Base-by-base conservation (phyloP, 2,888 invertebrate genomes). In the Muschampia plurimacula region DNA sequence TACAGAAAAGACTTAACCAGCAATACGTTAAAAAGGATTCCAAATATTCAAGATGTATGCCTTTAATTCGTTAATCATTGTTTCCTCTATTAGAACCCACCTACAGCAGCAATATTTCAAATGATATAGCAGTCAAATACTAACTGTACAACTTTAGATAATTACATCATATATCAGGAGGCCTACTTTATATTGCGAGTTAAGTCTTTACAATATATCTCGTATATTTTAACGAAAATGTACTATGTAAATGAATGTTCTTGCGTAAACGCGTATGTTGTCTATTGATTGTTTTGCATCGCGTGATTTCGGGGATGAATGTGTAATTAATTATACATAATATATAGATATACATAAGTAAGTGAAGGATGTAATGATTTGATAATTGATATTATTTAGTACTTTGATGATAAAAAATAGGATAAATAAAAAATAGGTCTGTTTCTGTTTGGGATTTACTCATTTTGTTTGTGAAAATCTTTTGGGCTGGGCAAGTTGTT, bases 311-410 rank as follows among this genome's bases (percentile, higher is more conserved):
- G 49, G 39, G 28, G 52, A 52, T 63, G n/a, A 49, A 64, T 69
- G 69, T 36, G 39, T 57, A 22, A 28, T 44, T 44, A 46, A 46
- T 46, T 46, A 46, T 46, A 46, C 46, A 46, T 46, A 13, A 13
- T 46, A 46, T 55, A n/a, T 10, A 60, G n/a, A 52, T 39, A 32
- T 63, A 39, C 12, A 28, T 22, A 55, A n/a, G n/a, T 64, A 69
- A 64, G 32, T 32, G 55, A 64, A 69, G 69, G 32, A 28, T 28
- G 69, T 69, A 64, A 69, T 55, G 64, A 64, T 69, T 69, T 69
- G 69, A 69, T 64, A 64, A 64, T 69, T 64, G 32, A 57, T 55
- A 66, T 36, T 22, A 49, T 49, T 49, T 2, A 60, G 59, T 62
- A 49, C 60, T 62, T 69, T 10, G 6, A 12, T 60, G 44, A 32